Conservation (phyloP, 2,888 invertebrate species). For the Tetramorium bicarinatum region DNA sequence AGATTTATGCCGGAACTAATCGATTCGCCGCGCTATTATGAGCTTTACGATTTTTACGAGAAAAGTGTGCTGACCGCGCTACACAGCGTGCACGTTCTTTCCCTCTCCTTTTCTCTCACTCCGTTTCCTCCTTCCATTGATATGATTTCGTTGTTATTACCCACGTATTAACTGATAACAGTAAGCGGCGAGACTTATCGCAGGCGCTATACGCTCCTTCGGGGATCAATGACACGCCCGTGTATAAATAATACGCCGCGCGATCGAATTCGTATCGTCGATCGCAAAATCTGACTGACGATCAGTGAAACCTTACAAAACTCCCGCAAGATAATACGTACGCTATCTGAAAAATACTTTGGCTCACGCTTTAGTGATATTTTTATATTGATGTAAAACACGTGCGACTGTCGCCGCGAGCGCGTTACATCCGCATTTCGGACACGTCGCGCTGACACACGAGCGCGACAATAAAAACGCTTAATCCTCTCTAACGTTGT, state of each 20-base stretch:
- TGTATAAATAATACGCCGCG: constrained; percentile 21
- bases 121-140: constrained; percentile 32
- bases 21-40: constrained; percentile 37
- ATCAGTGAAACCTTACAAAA: constrained; percentile 46
- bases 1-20: constrained; percentile 55
- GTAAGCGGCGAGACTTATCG: constrained; percentile 19
- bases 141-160: constrained; percentile 9
- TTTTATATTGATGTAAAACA: constrained; percentile 24
- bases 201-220: background rate
- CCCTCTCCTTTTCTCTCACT: background rate
- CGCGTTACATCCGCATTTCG: background rate
- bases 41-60: constrained; percentile 40
- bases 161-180: constrained; percentile 29
- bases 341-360: constrained; percentile 52
- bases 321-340: constrained; percentile 48
- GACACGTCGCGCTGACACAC: too few species aligned
- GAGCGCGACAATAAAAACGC: background rate
- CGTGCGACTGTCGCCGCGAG: background rate
- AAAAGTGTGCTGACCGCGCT: constrained; percentile 33
- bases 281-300: constrained; percentile 16
- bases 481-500: constrained; percentile 4
- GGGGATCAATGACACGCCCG: constrained; percentile 21
- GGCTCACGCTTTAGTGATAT: constrained; percentile 43
- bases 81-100: background rate
- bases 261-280: background rate